phyloP scores from a whole-genome alignment of 2,797 vertebrate genomes.

The Periophthalmus magnuspinnatus region DNA sequence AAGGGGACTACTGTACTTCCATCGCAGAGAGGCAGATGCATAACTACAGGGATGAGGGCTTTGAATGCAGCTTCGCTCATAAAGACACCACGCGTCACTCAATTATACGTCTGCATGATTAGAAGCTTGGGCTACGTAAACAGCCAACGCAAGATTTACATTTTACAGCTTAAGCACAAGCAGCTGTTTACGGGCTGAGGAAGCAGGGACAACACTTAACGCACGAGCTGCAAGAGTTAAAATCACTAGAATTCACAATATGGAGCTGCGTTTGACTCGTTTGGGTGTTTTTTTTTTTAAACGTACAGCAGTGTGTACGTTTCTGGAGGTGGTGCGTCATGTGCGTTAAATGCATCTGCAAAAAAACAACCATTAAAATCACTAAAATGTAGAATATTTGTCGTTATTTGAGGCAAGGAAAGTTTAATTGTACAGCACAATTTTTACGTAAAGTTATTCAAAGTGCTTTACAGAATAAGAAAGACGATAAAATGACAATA shows the following conservation, averaged over 20 bases:
- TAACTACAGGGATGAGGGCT: constrained; percentile 81
- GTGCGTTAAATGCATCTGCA: no score
- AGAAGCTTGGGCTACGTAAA: constrained; percentile 85
- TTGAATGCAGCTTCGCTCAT: constrained; percentile 81
- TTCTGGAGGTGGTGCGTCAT: no score
- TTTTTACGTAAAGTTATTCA: no score
- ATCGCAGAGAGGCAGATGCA: constrained; percentile 68
- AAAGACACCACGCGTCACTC: constrained; percentile 83
- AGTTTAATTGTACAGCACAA: no score
- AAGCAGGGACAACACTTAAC: constrained; percentile 68
- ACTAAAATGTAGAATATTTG: no score
- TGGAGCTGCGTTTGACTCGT: no score
- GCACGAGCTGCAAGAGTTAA: background rate
- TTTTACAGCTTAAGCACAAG: constrained; percentile 83
- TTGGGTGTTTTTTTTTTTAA: no score
- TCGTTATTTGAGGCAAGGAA: no score
- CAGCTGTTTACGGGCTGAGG: constrained; percentile 79
- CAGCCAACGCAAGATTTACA: constrained; percentile 85
- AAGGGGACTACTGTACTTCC: constrained; percentile 46
- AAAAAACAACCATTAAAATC: no score
- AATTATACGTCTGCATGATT: constrained; percentile 85
- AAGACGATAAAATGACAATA: no score
- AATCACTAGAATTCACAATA: background rate
- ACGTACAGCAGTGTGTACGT: no score
- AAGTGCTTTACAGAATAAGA: no score